Conservation (phyloP, 2,888 invertebrate species). For the Drosophila putrida region DNA sequence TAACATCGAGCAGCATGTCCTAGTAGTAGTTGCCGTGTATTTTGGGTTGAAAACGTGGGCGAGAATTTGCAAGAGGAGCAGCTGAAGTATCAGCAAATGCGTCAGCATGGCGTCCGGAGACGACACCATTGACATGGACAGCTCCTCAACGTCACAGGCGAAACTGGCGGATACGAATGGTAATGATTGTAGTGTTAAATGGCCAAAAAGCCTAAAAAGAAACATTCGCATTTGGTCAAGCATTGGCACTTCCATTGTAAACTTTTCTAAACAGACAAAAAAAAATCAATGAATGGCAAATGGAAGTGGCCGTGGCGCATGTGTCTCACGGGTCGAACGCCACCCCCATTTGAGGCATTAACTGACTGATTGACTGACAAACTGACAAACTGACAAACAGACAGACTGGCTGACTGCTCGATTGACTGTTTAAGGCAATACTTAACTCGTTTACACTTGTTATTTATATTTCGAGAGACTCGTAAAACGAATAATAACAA, state of each 20-base stretch:
- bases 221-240: constrained; percentile 5
- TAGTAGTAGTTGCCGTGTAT: constrained; percentile 51
- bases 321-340: constrained; percentile 67
- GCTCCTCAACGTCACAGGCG: constrained; percentile 87
- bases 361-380: constrained; percentile 39
- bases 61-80: constrained; percentile 22
- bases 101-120: constrained; percentile 91
- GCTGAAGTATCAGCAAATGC: constrained; percentile 46
- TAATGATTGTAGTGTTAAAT: constrained; percentile 41
- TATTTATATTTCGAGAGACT: constrained; percentile 46
- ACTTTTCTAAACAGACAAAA: constrained; percentile 43
- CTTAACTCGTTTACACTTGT: constrained; percentile 34
- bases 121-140: constrained; percentile 92
- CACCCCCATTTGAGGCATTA: constrained; percentile 42
- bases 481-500: constrained; percentile 57
- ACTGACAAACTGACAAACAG: constrained; percentile 17
- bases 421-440: constrained; percentile 17
- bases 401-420: constrained; percentile 16
- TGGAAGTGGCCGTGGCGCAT: constrained; percentile 81
- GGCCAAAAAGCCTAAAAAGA: constrained; percentile 10
- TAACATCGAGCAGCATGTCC: constrained; percentile 59
- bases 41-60: constrained; percentile 11
- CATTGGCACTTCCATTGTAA: constrained; percentile 30
- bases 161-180: constrained; percentile 86
- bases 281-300: constrained; percentile 82